Percentiles rank a stretch among this genome's conserved stretches.
These are phyloP conservation scores for Hapalemur alaotrensis DNA, from an alignment of 2,797 vertebrate genomes.

Conservation along the genomic window DNA sequence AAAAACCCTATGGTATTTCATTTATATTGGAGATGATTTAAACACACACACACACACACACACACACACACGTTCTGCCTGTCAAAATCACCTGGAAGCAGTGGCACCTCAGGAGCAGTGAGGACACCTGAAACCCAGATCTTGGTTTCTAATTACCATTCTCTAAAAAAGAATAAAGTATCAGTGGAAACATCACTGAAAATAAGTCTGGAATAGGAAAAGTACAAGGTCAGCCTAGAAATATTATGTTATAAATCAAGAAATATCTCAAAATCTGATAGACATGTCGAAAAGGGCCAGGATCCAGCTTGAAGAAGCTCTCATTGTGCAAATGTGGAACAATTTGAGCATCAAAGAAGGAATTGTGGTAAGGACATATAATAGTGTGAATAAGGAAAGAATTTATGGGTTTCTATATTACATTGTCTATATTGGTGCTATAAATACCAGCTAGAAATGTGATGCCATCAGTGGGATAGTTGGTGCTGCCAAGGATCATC, in stretches of 20 bases:
- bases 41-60: not conserved
- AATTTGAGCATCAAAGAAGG: not conserved
- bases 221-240: not conserved
- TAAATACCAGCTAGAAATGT: not conserved
- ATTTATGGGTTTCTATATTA: not conserved
- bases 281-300: not conserved
- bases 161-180: not conserved
- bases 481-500: not conserved
- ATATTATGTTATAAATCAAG: not conserved
- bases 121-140: not conserved
- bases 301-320: not conserved
- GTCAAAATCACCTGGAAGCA: not conserved
- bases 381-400: not conserved
- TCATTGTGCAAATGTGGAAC: not conserved
- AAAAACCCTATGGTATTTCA: not conserved
- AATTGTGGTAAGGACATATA: not conserved
- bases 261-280: not conserved
- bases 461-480: not conserved
- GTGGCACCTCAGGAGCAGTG: not conserved
- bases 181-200: not conserved
- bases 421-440: not conserved
- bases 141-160: not conserved
- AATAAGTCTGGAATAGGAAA: not conserved
- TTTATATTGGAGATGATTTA: not conserved
- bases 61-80: not conserved